These are phyloP conservation scores for Martes flavigula DNA, from an alignment of 2,797 vertebrate genomes.

Conservation along the genomic window DNA sequence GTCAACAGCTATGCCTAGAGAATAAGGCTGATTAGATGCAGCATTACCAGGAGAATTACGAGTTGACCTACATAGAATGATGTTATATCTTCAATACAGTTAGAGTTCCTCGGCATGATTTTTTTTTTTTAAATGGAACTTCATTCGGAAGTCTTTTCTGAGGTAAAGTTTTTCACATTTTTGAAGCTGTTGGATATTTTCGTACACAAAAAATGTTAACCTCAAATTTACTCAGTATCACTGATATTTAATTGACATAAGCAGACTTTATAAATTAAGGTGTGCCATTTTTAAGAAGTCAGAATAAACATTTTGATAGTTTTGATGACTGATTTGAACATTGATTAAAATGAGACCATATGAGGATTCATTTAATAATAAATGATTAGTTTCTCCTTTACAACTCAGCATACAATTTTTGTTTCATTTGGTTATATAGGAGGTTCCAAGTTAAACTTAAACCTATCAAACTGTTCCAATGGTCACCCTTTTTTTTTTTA, in stretches of 20 bases:
- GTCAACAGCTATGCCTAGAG: rapidly evolving
- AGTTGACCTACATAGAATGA: neutral
- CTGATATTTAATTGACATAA: neutral
- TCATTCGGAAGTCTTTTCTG: neutral
- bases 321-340: neutral
- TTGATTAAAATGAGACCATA: neutral
- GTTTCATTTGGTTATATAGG: neutral
- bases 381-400: neutral
- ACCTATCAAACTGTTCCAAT: neutral
- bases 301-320: neutral
- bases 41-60: neutral
- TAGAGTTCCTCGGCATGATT: neutral
- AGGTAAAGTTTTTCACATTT: neutral
- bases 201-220: neutral
- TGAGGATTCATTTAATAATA: neutral
- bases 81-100: neutral
- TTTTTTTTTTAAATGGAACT: neutral
- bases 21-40: neutral
- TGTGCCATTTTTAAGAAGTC: neutral
- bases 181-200: neutral
- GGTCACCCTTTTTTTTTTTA: neutral
- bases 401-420: neutral
- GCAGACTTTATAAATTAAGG: neutral
- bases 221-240: neutral
- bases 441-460: neutral